Conservation (phyloP, 1,140 invertebrate species). For the Orussus abietinus region DNA sequence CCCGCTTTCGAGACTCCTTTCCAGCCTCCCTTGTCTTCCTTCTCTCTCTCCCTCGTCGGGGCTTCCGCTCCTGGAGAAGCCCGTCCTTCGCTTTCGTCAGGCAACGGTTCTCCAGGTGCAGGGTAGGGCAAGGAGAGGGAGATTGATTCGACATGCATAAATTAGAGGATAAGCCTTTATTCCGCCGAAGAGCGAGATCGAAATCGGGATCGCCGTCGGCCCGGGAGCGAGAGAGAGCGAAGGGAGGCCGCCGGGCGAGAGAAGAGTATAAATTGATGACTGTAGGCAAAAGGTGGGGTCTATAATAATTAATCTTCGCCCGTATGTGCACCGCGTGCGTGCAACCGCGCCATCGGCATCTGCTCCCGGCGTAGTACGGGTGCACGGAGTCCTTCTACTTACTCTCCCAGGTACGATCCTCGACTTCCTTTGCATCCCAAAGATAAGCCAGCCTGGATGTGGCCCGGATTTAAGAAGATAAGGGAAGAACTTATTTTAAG, state of each 20-base stretch:
- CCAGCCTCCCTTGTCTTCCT: background rate
- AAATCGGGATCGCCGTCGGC: slow-evolving; percentile 43
- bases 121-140: slow-evolving; percentile 25
- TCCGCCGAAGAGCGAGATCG: slow-evolving; percentile 33
- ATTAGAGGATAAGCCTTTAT: slow-evolving; percentile 51
- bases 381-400: too few species aligned
- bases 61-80: too few species aligned
- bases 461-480: too few species aligned
- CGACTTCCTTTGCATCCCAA: too few species aligned
- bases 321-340: slow-evolving; percentile 34
- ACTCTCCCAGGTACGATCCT: too few species aligned
- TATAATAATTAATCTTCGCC: slow-evolving; percentile 51
- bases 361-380: too few species aligned
- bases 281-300: slow-evolving; percentile 49
- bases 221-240: slow-evolving; percentile 7
- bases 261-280: slow-evolving; percentile 49
- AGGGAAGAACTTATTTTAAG: too few species aligned
- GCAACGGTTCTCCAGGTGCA: slow-evolving; percentile 32
- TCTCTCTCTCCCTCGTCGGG: too few species aligned
- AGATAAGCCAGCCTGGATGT: too few species aligned
- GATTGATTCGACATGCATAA: slow-evolving; percentile 54
- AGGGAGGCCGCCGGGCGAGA: slow-evolving; percentile 14
- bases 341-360: too few species aligned
- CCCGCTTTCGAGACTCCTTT: slow-evolving; percentile 5
- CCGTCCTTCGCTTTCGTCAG: background rate